Base-by-base conservation (phyloP, 2,113 vertebrate species). In the Labeo rohita region DNA sequence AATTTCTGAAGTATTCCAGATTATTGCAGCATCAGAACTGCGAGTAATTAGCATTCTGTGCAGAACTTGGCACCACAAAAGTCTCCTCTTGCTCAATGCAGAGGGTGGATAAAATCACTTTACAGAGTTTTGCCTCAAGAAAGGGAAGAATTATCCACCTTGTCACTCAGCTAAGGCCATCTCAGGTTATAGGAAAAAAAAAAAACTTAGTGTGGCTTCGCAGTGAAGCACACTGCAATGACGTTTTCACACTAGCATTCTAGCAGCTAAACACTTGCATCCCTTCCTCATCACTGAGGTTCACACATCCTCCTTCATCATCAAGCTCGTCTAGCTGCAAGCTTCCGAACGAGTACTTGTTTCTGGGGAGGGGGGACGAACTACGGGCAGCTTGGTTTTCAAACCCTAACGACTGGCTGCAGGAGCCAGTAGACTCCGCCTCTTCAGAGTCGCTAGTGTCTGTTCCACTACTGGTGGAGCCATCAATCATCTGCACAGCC, bases 371-470 rank as follows among this genome's bases (percentile, higher is more conserved):
- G 6, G 93, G 91, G 50, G 95, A 95, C 18, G 94, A 92, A 36
- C 91, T 92, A 56, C 92, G 91, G 50, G 93, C 95, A 0, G 90
- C 86, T 0, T 95, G 92, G 75, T 96, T 95, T n/a, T 92, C 90
- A 21, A 93, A 95, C 9, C 89, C 87, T 28, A 94, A 90, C 0
- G 95, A 88, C 4, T 94, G 94, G 90, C 92, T 92, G 84, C 93
- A 92, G 23, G 95, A 89, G 86, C 92, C 93, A 39, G 91, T 89
- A 66, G 92, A 83, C 70, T 98, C 97, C 0, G 95, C 92, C 90
- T 97, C 97, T 0, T 97, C 97, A 0, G 97, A 98, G 92, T 99
- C 97, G 0, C 97, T 97, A 21, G 97, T 98, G 88, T 98, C 97
- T 0, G 97, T 96, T 2, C 95, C 97, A 2, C 98, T 98, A 88